These are phyloP conservation scores for Megaleporinus macrocephalus DNA, from an alignment of 2,113 vertebrate species.

Conservation along the genomic window DNA sequence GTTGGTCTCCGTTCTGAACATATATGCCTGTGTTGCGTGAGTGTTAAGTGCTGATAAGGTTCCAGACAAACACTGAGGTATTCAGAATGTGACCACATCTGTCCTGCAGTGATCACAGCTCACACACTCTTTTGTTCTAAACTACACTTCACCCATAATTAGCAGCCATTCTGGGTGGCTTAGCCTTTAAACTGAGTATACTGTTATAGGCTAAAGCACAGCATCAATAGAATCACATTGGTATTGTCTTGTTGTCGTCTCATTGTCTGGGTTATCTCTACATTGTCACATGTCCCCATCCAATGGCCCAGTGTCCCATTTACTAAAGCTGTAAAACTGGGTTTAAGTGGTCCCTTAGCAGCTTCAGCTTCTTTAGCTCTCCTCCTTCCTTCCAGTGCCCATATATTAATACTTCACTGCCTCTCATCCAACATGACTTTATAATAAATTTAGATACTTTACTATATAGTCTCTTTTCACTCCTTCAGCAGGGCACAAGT, in stretches of 20 bases:
- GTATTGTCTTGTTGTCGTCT: too few species aligned
- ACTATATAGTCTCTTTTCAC: conserved; percentile 4
- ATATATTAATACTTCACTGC: conserved; percentile 12
- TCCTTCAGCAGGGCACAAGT: conserved; percentile 22
- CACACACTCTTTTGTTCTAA: conserved; percentile 4
- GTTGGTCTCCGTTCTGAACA: neutral
- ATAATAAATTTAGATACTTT: neutral
- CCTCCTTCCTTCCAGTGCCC: neutral
- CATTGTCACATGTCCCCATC: neutral
- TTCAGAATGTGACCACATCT: neutral
- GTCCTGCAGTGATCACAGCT: neutral
- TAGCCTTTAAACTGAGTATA: neutral
- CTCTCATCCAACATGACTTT: neutral
- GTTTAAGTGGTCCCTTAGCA: conserved; percentile 14
- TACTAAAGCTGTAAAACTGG: neutral
- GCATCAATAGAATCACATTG: neutral
- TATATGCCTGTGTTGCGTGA: neutral
- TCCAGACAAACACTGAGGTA: conserved; percentile 23
- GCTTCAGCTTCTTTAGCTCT: neutral
- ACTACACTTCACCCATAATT: neutral
- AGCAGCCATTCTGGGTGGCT: neutral
- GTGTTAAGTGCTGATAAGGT: conserved; percentile 24
- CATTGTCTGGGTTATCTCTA: conserved; percentile 5
- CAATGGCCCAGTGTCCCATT: neutral
- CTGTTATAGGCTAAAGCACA: neutral